Conservation (phyloP, 2,888 invertebrate species). For the Xestia xanthographa region DNA sequence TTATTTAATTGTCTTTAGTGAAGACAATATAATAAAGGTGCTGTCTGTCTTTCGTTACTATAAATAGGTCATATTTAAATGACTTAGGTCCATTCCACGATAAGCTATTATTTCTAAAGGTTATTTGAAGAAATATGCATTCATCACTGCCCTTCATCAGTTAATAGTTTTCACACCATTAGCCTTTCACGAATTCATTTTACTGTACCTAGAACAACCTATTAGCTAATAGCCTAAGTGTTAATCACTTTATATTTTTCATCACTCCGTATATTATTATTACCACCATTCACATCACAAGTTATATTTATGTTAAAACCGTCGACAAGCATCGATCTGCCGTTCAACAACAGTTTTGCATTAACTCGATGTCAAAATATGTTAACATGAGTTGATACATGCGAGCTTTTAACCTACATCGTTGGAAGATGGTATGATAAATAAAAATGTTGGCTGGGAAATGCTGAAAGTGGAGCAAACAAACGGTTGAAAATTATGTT, state of each 20-base stretch:
- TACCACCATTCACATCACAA: conserved; percentile 5
- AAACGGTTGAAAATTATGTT: background rate
- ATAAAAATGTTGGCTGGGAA: background rate
- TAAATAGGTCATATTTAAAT: background rate
- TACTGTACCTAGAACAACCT: conserved; percentile 8
- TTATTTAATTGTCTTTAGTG: background rate
- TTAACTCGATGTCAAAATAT: conserved; percentile 28
- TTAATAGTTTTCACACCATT: background rate
- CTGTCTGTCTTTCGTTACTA: background rate
- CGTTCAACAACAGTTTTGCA: conserved; percentile 46
- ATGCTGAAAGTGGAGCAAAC: conserved; percentile 6
- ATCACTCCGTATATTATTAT: conserved; percentile 15
- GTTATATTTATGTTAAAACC: conserved; percentile 23
- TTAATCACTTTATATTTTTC: conserved; percentile 22
- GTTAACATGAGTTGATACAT: conserved; percentile 31
- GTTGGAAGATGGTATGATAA: conserved; percentile 12
- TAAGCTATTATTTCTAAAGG: background rate
- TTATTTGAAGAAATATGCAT: background rate
- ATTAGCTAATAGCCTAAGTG: conserved; percentile 6
- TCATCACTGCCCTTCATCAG: background rate
- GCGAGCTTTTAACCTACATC: conserved; percentile 48
- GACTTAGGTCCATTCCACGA: background rate
- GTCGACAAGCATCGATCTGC: conserved; percentile 4
- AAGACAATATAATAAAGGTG: background rate
- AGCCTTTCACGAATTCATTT: background rate